Base-by-base conservation (phyloP, 2,113 vertebrate genomes). In the Urocitellus parryii region DNA sequence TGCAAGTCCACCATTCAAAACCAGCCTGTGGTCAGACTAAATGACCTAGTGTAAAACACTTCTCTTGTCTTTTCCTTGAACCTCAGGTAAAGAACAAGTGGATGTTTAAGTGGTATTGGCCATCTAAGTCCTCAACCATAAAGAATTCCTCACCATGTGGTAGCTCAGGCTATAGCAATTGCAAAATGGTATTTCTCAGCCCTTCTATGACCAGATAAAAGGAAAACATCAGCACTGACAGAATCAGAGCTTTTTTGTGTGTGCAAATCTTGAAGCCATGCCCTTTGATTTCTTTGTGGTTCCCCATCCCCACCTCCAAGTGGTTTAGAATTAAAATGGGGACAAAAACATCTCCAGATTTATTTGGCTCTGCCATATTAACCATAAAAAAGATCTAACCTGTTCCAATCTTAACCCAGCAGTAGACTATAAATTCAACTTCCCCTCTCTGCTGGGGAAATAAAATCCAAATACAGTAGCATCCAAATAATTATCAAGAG, bases 401-500 rank as follows among this genome's bases (percentile, higher is more conserved):
- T 98, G 32, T 88, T 97, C 96, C 97, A 95, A 94, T 97, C 91
- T 97, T 89, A 93, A 97, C 78, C 65, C 51, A 95, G 77, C 90
- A 78, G 88, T 98, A 90, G 98, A 98, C 81, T 97, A 92, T 96
- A 98, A 98, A 98, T 98, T 84, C 85, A 92, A 90, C 56, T 94
- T 95, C 81, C 79, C 14, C n/a, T 96, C 65, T 98, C 97, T 91
- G 88, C 70, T 92, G 89, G 58, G 77, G 90, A 98, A 98, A 98
- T 97, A 97, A 98, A 98, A 98, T 97, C 95, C 97, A 97, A 96
- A 97, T 97, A 92, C 72, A 94, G 96, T 95, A 97, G 42, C 94
- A 98, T 98, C 92, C 92, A 98, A 97, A 98, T 98, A 98, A 98
- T 98, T 98, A 98, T 95, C 83, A 95, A 91, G 78, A 97, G 56